Evolutionary conservation across 2,113 vertebrate species (phyloP), one percentile per base, ranked within the genome.

Genomic region (Neodon shergylaensis): DNA sequence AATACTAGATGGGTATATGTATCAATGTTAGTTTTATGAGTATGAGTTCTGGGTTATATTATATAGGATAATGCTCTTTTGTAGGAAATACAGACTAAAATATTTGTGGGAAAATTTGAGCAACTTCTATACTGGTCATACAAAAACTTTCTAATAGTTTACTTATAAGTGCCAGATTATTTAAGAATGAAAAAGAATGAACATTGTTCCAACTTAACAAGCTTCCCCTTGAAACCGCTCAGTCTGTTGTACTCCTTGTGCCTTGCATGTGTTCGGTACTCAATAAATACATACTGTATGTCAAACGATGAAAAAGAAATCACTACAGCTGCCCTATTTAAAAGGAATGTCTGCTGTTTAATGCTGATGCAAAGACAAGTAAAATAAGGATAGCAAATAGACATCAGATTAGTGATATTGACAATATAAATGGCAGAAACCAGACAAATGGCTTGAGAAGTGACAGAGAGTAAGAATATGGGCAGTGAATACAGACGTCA

Each of bases 81-180:
- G 84, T 72, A 52, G 84, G 7, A 87, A 72, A 87, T n/a, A 68
- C 28, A 52, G 44, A 87, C 5, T 16, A 52, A 87, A 70, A 26
- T 87, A 68, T 52, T 72, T 72, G 66, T 87, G 33, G 66, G 16
- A 72, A 72, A 70, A 87, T 26, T 52, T 70, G 28, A 72, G 33
- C 33, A 72, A 87, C 7, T 52, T 87, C 47, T 16, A 33, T 52
- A 72, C 7, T 87, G 66, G 33, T 52, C 31, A 72, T 39, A 68
- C 86, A 88, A 65, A 76, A 73, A 21, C 72, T 92, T 66, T 92
- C 65, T 68, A 70, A 36, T 12, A 90, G 94, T 21, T 73, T 94
- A 12, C 7, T 21, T 63, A 10, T 39, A 93, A 63, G 5, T 4
- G 19, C 47, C 9, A 96, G 36, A 92, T 73, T 47, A 89, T 76